Base-by-base conservation (phyloP, 2,888 invertebrate genomes). In the Noctuana brunneofusca region DNA sequence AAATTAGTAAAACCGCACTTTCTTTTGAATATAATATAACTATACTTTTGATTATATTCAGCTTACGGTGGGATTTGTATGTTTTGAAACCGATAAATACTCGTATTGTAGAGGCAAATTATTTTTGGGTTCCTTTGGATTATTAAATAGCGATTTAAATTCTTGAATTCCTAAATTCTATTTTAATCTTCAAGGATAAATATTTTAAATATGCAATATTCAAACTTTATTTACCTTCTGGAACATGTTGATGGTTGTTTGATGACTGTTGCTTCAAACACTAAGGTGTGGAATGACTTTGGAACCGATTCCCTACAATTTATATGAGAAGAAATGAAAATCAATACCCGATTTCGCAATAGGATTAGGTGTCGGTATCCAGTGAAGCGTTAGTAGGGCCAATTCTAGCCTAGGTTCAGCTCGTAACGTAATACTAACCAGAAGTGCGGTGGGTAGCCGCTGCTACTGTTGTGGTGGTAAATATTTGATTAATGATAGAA, bases 301-400 rank as follows among this genome's bases (percentile, higher is more conserved):
- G 54, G 55, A 68, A 69, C 62, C 55, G 70, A 71, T 68, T 71
- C 69, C 69, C 66, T 67, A 65, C 75, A 83, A 81, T 89, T 87
- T 90, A 90, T 90, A 90, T 86, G 74, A 78, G 76, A 79, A 76
- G 71, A 80, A 80, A 78, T 86, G 89, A 82, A 89, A 90, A 87
- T 75, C 74, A 80, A 90, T 85, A 84, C 83, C 66, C 22, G 57
- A 72, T 79, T 83, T 77, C 80, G 84, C 78, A 90, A 90, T 73
- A 73, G 64, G 69, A 83, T 90, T 71, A 48, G 56, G 71, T 86
- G 73, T 72, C 82, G 58, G 71, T 73, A 71, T 66, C 74, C 81
- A 87, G 75, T 82, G 74, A 83, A 86, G 80, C 83, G 75, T 69
- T 71, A 75, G 79, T 70, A 69, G 62, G 68, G 71, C 64, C 65